Percentiles rank a stretch among this genome's conserved stretches.
These are phyloP conservation scores for Turnix velox DNA, from an alignment of 2,113 vertebrate genomes.

Conservation along the genomic window DNA sequence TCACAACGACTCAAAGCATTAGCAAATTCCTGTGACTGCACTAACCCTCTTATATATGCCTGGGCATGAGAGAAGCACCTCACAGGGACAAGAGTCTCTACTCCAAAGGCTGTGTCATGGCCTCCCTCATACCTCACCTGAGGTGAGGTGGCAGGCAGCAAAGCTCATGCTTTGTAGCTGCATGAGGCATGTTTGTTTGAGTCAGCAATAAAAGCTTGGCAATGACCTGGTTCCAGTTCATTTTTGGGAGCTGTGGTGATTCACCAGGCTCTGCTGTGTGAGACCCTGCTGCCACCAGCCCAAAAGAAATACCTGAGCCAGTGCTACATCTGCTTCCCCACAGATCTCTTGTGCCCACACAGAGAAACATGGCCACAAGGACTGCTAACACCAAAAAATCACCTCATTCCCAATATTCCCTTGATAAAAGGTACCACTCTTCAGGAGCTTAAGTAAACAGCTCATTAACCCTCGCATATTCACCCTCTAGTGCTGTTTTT, in stretches of 20 bases:
- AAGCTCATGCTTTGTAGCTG: not conserved
- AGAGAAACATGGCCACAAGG: accelerated
- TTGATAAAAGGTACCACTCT: not conserved
- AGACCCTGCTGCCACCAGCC: not conserved
- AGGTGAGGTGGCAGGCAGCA: not conserved
- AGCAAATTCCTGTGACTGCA: not conserved
- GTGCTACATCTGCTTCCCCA: not conserved
- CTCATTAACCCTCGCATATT: accelerated
- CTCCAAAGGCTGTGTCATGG: not conserved
- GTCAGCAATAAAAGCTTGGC: not conserved
- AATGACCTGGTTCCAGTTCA: not conserved
- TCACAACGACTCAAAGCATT: not conserved
- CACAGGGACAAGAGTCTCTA: not conserved
- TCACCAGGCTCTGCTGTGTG: not conserved
- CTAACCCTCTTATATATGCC: not conserved
- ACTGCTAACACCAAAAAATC: not conserved
- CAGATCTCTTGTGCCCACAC: not conserved
- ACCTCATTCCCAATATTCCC: not conserved
- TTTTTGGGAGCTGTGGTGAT: not conserved
- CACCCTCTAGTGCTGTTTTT: not conserved
- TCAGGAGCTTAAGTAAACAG: not conserved
- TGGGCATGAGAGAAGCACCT: not conserved
- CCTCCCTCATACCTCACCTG: accelerated
- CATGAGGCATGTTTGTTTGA: not conserved
- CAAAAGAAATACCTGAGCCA: not conserved